Conservation (phyloP, 2,888 invertebrate genomes). For the Azorinus chamasolen region DNA sequence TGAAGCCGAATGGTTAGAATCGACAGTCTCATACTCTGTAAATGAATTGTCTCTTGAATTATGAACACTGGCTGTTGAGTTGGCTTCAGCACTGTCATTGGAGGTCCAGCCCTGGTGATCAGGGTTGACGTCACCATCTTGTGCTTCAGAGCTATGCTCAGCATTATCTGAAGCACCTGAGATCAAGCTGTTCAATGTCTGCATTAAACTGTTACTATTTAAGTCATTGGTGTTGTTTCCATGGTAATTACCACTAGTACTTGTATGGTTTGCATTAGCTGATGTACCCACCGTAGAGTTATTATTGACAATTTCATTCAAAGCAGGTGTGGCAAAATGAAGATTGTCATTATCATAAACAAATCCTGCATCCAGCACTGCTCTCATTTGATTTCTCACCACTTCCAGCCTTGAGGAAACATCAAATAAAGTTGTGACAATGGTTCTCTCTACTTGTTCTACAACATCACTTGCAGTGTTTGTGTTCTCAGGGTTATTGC, state of each 20-base stretch:
- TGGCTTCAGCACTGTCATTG: too few species aligned
- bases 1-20: too few species aligned
- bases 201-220: not conserved
- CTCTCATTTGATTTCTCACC: conserved; percentile 57
- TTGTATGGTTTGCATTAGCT: not conserved
- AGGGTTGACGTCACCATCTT: too few species aligned
- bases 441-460: conserved; percentile 58
- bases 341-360: conserved; percentile 43
- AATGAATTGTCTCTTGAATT: too few species aligned
- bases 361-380: conserved; percentile 49
- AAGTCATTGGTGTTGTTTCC: conserved; percentile 1
- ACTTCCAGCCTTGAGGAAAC: conserved; percentile 51
- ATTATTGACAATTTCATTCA: conserved; percentile 51
- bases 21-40: too few species aligned
- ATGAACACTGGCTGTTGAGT: too few species aligned
- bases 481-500: not conserved
- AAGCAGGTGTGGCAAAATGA: conserved; percentile 43
- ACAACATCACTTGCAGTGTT: conserved; percentile 53
- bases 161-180: too few species aligned
- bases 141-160: too few species aligned
- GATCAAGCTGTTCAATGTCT: too few species aligned
- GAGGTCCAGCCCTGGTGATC: too few species aligned
- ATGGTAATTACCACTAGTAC: not conserved
- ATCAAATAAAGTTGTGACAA: conserved; percentile 59
- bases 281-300: conserved; percentile 7